These are phyloP conservation scores for Metallyticus violacea DNA, from an alignment of 2,888 invertebrate species.

Conservation along the genomic window DNA sequence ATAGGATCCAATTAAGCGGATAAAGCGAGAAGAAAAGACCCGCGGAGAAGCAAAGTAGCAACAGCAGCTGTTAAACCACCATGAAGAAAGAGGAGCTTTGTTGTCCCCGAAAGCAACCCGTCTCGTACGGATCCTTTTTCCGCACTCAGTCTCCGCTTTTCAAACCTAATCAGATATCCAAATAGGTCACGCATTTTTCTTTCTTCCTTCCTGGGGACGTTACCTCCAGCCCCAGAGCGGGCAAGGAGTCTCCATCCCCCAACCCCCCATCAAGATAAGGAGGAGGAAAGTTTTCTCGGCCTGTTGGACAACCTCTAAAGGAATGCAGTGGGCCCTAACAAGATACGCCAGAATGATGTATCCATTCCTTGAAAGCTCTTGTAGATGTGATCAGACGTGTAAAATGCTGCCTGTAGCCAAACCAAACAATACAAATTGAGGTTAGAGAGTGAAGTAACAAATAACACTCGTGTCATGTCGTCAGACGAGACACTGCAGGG, in stretches of 20 bases:
- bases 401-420: background rate
- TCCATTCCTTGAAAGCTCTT: background rate
- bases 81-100: background rate
- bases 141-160: background rate
- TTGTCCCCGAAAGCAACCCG: background rate
- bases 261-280: background rate
- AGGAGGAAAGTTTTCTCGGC: background rate
- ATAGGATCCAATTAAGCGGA: conserved; percentile 15
- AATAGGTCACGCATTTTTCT: background rate
- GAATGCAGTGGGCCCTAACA: background rate
- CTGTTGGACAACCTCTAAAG: background rate
- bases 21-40: background rate
- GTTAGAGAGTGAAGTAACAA: background rate
- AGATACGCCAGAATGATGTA: background rate
- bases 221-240: background rate
- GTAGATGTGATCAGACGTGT: conserved; percentile 9
- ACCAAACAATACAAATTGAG: conserved; percentile 15
- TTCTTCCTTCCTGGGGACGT: background rate
- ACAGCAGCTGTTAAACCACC: background rate
- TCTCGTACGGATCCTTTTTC: background rate
- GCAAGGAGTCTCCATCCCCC: background rate
- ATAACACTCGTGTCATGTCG: no score
- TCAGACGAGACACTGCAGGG: no score
- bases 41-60: background rate
- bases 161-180: background rate